A percentile compares a stretch with the other conserved stretches of the same genome.
phyloP scores from a whole-genome alignment of 2,888 invertebrate genomes.

The Macrosiphum euphorbiae region DNA sequence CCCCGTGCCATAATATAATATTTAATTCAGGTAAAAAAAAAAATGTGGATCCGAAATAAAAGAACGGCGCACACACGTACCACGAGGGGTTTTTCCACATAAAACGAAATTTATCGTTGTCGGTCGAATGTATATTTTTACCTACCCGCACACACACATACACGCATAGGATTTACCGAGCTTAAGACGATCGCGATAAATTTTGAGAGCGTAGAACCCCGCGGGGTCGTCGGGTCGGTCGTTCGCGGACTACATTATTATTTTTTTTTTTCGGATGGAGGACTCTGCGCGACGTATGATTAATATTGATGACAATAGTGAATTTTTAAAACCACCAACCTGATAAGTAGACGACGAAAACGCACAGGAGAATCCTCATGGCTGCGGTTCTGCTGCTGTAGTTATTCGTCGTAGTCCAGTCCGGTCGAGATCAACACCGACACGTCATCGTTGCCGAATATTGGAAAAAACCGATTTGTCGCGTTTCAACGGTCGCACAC shows the following conservation, averaged over 20 bases:
- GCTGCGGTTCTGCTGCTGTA: background rate
- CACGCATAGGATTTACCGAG: constrained; percentile 19
- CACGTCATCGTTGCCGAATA: background rate
- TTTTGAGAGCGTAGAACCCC: background rate
- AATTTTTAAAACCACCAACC: constrained; percentile 21
- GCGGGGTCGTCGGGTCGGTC: background rate
- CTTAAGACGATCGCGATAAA: constrained; percentile 49
- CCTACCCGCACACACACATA: background rate
- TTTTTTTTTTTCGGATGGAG: background rate
- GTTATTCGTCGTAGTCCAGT: constrained; percentile 6
- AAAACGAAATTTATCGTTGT: constrained; percentile 60
- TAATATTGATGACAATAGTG: background rate
- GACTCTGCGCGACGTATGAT: background rate
- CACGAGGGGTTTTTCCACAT: constrained; percentile 32
- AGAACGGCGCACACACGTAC: constrained; percentile 16
- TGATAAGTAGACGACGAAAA: constrained; percentile 55
- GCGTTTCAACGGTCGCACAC: constrained; percentile 1
- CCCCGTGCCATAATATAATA: constrained; percentile 2
- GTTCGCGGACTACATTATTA: background rate
- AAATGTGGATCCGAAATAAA: background rate
- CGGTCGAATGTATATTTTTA: constrained; percentile 21
- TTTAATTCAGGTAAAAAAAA: constrained; percentile 43
- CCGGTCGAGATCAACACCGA: background rate
- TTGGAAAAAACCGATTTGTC: background rate
- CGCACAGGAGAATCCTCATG: constrained; percentile 53